Conservation (phyloP, 2,797 vertebrate species). For the Pterois miles region DNA sequence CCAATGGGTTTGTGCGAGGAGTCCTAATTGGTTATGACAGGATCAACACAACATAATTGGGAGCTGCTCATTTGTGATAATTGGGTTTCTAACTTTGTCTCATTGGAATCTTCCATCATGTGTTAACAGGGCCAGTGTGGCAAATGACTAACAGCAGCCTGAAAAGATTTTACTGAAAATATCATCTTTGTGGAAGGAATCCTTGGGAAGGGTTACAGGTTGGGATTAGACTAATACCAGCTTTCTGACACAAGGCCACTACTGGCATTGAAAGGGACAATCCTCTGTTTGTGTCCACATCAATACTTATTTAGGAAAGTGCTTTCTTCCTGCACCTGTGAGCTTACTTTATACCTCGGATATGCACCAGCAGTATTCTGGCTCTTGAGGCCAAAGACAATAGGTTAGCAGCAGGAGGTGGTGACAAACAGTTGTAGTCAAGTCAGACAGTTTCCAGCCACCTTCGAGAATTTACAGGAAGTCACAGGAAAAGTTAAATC, state of each 20-base stretch:
- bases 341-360: neutral
- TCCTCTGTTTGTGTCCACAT: neutral
- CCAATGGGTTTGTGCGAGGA: slow-evolving; percentile 18
- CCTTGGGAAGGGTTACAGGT: neutral
- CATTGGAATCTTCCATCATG: neutral
- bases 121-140: neutral
- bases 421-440: too few relatives aligned
- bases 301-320: neutral
- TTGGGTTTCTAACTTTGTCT: slow-evolving; percentile 15
- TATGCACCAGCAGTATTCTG: neutral
- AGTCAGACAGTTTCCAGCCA: too few relatives aligned
- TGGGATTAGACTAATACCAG: neutral
- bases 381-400: neutral
- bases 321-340: slow-evolving; percentile 2
- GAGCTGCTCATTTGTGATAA: slow-evolving; percentile 33
- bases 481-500: too few relatives aligned
- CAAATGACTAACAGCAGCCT: neutral
- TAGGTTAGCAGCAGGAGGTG: too few relatives aligned
- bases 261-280: neutral
- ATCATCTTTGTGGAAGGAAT: neutral
- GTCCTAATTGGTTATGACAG: slow-evolving; percentile 36
- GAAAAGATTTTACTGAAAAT: neutral
- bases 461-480: too few relatives aligned
- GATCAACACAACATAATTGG: slow-evolving; percentile 28
- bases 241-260: neutral